Evolutionary conservation across 1,140 invertebrate genomes (phyloP).

Genomic region (Caenorhabditis latens): DNA sequence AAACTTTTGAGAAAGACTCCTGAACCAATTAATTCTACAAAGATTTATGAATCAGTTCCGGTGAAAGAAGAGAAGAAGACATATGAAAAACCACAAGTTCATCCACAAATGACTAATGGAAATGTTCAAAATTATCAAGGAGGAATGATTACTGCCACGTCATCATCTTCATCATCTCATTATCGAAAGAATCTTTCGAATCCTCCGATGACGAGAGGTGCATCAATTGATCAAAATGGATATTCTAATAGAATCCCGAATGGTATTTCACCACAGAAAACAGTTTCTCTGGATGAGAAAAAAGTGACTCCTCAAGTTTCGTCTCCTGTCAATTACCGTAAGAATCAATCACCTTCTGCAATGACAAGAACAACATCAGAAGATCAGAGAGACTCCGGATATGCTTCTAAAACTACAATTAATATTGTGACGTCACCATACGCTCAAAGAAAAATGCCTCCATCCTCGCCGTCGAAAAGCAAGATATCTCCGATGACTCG

Average conservation of each 20-base stretch:
- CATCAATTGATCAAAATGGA: slow-evolving; percentile 26
- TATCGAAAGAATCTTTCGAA: not conserved
- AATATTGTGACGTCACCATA: not conserved
- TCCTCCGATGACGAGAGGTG: slow-evolving; percentile 1
- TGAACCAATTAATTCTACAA: not conserved
- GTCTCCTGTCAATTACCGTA: not conserved
- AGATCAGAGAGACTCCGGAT: slow-evolving; percentile 1
- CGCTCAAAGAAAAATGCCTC: not conserved
- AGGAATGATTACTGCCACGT: not conserved
- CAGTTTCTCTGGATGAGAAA: not conserved
- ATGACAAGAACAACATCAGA: slow-evolving; percentile 6
- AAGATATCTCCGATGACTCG: slow-evolving; percentile 4
- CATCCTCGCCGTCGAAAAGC: not conserved
- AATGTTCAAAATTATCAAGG: not conserved
- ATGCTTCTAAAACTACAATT: slow-evolving; percentile 14
- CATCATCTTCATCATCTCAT: not conserved
- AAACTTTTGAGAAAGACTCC: slow-evolving; percentile 26
- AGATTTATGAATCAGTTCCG: slow-evolving; percentile 23
- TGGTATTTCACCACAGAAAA: not conserved
- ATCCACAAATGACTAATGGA: slow-evolving; percentile 26
- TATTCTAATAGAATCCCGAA: not conserved
- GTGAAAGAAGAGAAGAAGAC: slow-evolving; percentile 37
- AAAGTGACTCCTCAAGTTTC: not conserved
- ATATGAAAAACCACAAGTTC: slow-evolving; percentile 12
- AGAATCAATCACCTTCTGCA: not conserved